A percentile compares a stretch with the other conserved stretches of the same genome.
These are phyloP conservation scores for Junco hyemalis DNA, from an alignment of 2,113 vertebrate genomes.

Conservation along the genomic window DNA sequence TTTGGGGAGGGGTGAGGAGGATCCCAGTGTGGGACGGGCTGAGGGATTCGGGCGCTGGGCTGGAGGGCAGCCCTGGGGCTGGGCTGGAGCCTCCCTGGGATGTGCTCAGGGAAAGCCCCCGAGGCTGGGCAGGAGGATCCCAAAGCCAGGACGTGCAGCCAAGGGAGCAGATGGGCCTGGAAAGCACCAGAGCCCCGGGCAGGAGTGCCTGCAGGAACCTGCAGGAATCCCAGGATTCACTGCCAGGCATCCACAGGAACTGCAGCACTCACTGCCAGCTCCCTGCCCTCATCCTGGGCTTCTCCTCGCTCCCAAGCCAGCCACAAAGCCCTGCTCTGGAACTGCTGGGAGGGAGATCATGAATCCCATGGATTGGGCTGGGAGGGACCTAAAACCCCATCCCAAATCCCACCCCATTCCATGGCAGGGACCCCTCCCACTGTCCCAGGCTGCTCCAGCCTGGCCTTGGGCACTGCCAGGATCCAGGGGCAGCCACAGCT, in stretches of 20 bases:
- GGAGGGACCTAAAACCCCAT: neutral
- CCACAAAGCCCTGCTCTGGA: neutral
- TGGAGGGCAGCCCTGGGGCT: neutral
- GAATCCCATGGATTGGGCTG: neutral
- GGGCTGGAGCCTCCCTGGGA: neutral
- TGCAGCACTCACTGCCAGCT: neutral
- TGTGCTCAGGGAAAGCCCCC: neutral
- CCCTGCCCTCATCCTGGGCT: neutral
- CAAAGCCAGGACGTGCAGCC: fast-evolving
- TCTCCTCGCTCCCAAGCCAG: neutral
- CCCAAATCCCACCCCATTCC: too few species aligned
- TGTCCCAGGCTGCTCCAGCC: neutral
- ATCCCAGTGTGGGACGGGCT: fast-evolving
- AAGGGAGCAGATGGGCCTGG: neutral
- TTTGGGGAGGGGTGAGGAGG: neutral
- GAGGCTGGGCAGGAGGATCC: neutral
- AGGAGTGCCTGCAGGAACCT: neutral
- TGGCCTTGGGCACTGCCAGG: neutral
- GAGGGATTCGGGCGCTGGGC: fast-evolving
- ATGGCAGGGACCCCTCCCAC: neutral
- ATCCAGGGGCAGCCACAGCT: neutral
- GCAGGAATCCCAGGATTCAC: neutral
- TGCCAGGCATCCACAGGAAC: neutral
- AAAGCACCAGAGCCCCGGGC: neutral
- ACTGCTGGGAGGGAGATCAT: fast-evolving